Percentiles rank a stretch among this genome's conserved stretches.
These are phyloP conservation scores for Drosophila subquinaria DNA, from an alignment of 2,888 invertebrate genomes.

Conservation along the genomic window DNA sequence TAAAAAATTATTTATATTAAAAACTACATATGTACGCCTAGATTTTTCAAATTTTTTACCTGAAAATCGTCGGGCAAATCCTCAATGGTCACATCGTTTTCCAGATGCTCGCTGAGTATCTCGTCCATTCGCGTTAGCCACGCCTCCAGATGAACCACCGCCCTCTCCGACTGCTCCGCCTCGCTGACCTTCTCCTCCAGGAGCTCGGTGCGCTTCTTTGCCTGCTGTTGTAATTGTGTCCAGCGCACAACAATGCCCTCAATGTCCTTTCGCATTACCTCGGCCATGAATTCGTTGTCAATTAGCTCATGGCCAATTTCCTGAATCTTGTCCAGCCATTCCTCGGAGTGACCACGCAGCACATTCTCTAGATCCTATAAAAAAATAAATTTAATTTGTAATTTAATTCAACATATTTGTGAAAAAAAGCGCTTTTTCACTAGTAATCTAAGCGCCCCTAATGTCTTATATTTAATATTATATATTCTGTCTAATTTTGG, in stretches of 20 bases:
- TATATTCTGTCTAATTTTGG: no score
- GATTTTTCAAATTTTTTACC: slow-evolving; percentile 83
- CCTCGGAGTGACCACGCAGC: slow-evolving; percentile 89
- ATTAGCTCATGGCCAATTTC: slow-evolving; percentile 91
- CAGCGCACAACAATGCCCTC: slow-evolving; percentile 88
- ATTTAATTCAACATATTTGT: no score
- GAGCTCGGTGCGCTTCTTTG: slow-evolving; percentile 85
- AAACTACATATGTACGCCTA: no score
- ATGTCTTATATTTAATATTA: no score
- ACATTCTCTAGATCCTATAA: slow-evolving; percentile 93
- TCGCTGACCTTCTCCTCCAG: slow-evolving; percentile 91
- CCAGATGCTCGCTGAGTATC: slow-evolving; percentile 89
- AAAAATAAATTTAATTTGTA: neutral
- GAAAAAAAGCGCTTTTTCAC: no score
- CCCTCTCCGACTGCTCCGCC: slow-evolving; percentile 91
- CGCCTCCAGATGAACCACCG: slow-evolving; percentile 90
- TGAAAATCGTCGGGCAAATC: slow-evolving; percentile 92
- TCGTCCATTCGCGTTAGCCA: slow-evolving; percentile 90
- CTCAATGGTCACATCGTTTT: slow-evolving; percentile 91
- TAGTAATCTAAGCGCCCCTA: no score
- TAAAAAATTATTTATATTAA: neutral
- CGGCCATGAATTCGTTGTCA: slow-evolving; percentile 91
- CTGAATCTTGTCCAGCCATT: slow-evolving; percentile 90
- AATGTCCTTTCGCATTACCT: slow-evolving; percentile 89
- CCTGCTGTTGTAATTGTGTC: slow-evolving; percentile 89